Percentiles rank a stretch among this genome's conserved stretches.
Conservation (phyloP, 2,113 vertebrate species). For the Gila orcuttii region DNA sequence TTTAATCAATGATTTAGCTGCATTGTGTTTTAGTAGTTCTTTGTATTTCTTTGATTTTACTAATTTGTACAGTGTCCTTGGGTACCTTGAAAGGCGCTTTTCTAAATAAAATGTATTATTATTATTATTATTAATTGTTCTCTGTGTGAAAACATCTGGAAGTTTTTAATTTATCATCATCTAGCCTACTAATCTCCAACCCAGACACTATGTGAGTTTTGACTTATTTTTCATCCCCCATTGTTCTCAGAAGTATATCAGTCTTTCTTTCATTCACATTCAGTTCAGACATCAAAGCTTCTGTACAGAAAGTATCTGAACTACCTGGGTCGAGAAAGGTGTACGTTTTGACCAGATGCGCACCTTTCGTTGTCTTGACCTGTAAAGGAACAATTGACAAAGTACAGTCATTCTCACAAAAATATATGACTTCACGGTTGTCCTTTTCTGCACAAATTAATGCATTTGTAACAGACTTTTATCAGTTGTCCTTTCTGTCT, state of each 20-base stretch:
- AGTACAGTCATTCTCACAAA: background rate
- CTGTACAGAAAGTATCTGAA: background rate
- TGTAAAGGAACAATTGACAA: slow-evolving; percentile 24
- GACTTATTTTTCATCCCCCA: background rate
- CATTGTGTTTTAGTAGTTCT: no score
- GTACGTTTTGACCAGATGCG: background rate
- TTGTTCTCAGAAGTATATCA: background rate
- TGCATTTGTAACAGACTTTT: background rate
- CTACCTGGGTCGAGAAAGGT: background rate
- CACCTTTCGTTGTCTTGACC: background rate
- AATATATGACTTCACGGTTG: slow-evolving; percentile 9
- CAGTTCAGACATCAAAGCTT: background rate
- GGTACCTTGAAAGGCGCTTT: no score
- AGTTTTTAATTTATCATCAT: background rate
- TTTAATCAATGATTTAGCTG: no score
- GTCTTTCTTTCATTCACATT: background rate
- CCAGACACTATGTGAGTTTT: background rate
- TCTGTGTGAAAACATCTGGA: no score
- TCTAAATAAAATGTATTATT: no score
- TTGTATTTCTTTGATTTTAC: no score
- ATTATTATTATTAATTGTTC: no score
- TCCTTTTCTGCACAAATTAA: background rate
- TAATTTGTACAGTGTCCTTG: no score
- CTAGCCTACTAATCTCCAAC: slow-evolving; percentile 10
- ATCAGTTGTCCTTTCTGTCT: background rate